phyloP scores from a whole-genome alignment of 2,888 invertebrate genomes.

The Steromphala cineraria region DNA sequence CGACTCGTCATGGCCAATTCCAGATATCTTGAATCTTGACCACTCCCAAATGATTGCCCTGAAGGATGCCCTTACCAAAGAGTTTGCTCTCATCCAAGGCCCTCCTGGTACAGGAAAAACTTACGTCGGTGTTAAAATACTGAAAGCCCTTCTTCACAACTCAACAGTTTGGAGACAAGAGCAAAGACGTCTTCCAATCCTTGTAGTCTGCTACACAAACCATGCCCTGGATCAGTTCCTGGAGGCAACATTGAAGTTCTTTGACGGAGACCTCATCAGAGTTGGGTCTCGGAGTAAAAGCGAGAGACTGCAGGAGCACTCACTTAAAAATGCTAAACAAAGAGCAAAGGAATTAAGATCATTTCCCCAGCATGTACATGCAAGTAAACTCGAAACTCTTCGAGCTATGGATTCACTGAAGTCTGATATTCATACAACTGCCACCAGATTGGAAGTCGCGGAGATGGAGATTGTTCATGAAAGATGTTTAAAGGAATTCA shows the following conservation, averaged over 20 bases:
- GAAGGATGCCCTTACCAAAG: conserved; percentile 64
- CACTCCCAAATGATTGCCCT: conserved; percentile 67
- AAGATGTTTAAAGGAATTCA: conserved; percentile 42
- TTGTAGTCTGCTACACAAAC: conserved; percentile 74
- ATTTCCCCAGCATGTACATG: conserved; percentile 33
- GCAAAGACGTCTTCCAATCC: conserved; percentile 54
- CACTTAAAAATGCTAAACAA: conserved; percentile 27
- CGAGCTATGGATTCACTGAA: conserved; percentile 44
- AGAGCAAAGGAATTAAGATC: conserved; percentile 28
- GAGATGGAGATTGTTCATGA: conserved; percentile 59
- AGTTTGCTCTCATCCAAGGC: conserved; percentile 76
- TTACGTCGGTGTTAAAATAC: conserved; percentile 85
- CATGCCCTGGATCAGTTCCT: conserved; percentile 75
- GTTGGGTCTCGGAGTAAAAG: conserved; percentile 69
- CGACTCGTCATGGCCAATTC: conserved; percentile 51
- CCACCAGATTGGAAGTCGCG: conserved; percentile 46
- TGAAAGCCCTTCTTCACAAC: conserved; percentile 81
- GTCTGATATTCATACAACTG: conserved; percentile 44
- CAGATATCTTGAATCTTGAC: conserved; percentile 60
- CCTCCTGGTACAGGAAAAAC: conserved; percentile 94
- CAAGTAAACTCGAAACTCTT: conserved; percentile 35
- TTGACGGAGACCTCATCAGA: conserved; percentile 59
- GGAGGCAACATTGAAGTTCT: conserved; percentile 68
- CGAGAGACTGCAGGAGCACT: conserved; percentile 49
- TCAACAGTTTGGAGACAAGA: conserved; percentile 67